Conservation (phyloP, 1,140 invertebrate species). For the Myzus persicae region DNA sequence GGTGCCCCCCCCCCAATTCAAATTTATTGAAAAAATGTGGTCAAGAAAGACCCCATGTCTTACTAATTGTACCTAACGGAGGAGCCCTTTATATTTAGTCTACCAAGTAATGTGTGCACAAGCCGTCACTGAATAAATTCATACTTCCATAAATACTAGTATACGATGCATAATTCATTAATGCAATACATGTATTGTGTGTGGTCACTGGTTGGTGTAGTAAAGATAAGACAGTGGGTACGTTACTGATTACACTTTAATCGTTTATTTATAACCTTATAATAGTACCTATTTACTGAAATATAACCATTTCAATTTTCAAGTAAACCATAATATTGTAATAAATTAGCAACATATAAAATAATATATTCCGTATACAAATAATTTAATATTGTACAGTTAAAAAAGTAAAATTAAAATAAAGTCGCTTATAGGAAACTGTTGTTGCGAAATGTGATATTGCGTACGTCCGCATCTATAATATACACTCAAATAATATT, state of each 20-base stretch:
- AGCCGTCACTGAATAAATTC: no score
- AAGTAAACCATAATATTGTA: background rate
- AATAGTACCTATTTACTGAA: background rate
- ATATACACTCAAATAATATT: background rate
- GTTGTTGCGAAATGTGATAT: background rate
- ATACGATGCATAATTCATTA: no score
- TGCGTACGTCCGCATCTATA: background rate
- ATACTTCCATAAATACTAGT: no score
- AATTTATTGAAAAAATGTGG: no score
- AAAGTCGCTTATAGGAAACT: conserved; percentile 6
- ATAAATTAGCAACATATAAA: conserved; percentile 6
- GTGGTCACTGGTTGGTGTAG: no score
- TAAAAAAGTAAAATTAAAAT: conserved; percentile 1
- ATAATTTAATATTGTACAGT: background rate
- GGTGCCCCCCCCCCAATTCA: no score
- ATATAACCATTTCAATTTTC: background rate
- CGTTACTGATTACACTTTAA: background rate
- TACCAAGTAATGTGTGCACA: no score
- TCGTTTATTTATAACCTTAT: conserved; percentile 12
- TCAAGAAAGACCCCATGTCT: no score
- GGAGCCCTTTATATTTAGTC: no score
- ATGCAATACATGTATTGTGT: no score
- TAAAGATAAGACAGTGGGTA: background rate
- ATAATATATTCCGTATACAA: background rate
- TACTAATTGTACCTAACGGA: no score